These are phyloP conservation scores for Ia io DNA, from an alignment of 2,113 vertebrate species.

Conservation along the genomic window DNA sequence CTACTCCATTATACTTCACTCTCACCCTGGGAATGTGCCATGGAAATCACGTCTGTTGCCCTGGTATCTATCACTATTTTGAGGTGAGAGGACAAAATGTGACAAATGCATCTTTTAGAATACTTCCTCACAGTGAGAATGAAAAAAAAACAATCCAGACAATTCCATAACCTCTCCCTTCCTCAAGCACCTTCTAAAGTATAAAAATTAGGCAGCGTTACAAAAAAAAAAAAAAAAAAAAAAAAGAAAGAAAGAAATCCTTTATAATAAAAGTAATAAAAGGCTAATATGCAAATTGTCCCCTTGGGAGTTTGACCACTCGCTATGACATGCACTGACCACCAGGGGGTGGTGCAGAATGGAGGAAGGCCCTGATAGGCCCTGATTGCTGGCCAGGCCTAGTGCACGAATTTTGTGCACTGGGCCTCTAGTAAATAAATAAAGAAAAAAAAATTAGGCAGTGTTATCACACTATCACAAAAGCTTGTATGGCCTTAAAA, in stretches of 20 bases:
- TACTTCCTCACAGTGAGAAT: not conserved
- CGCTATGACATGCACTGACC: too few species aligned
- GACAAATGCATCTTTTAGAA: conserved; percentile 30
- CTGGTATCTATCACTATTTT: conserved; percentile 33
- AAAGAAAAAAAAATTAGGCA: not conserved
- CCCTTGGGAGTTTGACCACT: too few species aligned
- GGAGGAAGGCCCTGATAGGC: too few species aligned
- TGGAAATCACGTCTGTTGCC: not conserved
- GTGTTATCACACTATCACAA: not conserved
- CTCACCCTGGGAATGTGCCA: not conserved
- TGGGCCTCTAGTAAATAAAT: too few species aligned
- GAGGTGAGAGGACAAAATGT: conserved; percentile 4
- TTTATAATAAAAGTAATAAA: too few species aligned
- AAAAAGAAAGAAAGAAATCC: too few species aligned
- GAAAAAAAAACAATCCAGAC: not conserved
- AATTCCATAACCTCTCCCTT: not conserved
- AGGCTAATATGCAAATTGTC: too few species aligned
- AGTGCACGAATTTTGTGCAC: too few species aligned
- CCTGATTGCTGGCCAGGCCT: too few species aligned
- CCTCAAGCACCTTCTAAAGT: not conserved
- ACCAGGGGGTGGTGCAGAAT: too few species aligned
- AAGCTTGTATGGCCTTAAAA: conserved; percentile 5
- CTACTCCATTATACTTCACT: not conserved
- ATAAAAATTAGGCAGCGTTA: not conserved
- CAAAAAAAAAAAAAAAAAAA: too few species aligned